Conservation (phyloP, 2,888 invertebrate genomes). For the Sphaerophoria taeniata region DNA sequence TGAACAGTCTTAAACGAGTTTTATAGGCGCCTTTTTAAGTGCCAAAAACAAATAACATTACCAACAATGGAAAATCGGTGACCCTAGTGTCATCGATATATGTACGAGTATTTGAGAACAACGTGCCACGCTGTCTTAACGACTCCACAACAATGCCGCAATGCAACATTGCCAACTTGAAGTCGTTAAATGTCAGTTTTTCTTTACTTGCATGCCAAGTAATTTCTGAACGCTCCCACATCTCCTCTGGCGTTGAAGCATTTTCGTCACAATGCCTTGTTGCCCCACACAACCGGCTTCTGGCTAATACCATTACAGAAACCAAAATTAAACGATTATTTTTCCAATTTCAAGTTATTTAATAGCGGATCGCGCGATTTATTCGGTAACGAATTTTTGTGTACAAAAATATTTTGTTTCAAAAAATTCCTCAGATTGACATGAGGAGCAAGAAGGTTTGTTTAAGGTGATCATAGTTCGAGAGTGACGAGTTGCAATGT, state of each 20-base stretch:
- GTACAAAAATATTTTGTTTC: not conserved
- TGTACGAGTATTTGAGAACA: constrained; percentile 14
- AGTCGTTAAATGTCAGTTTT: constrained; percentile 68
- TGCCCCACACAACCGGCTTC: not conserved
- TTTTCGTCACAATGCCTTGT: too few species aligned
- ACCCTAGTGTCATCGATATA: constrained; percentile 47
- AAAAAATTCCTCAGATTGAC: constrained; percentile 53
- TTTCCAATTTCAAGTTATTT: constrained; percentile 62
- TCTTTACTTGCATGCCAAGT: constrained; percentile 4
- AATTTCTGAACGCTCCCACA: not conserved
- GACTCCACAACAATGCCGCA: constrained; percentile 31
- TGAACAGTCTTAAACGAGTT: too few species aligned
- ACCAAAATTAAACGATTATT: constrained; percentile 42
- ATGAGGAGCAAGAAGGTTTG: constrained; percentile 1
- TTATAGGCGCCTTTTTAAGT: not conserved
- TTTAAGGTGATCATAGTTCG: not conserved
- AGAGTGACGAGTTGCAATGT: not conserved
- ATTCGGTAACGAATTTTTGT: constrained; percentile 69
- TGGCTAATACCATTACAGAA: not conserved
- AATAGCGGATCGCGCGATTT: constrained; percentile 71
- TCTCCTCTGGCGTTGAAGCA: not conserved
- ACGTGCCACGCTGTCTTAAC: constrained; percentile 43
- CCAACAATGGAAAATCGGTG: constrained; percentile 21
- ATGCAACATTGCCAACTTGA: constrained; percentile 11
- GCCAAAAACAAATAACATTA: constrained; percentile 41